These are phyloP conservation scores for Folsomia manolachei DNA, from an alignment of 2,888 invertebrate genomes.

Conservation along the genomic window DNA sequence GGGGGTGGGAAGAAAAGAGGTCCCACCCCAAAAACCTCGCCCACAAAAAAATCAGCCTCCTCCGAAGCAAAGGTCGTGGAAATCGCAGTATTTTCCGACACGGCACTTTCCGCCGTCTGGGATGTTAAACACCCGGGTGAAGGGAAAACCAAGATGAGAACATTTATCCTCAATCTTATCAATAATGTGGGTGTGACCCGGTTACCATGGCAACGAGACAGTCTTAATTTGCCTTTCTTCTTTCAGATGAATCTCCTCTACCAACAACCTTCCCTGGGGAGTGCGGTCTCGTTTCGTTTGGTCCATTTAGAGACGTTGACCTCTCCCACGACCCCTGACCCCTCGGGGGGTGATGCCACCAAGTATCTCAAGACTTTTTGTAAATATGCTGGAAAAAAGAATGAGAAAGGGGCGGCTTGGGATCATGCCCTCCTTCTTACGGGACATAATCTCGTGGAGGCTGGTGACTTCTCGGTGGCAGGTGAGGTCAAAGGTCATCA, in stretches of 20 bases:
- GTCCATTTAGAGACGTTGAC: constrained; percentile 29
- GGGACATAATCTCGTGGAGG: constrained; percentile 28
- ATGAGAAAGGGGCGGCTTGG: constrained; percentile 24
- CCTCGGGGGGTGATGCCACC: constrained; percentile 12
- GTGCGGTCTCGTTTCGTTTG: constrained; percentile 26
- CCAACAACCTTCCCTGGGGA: constrained; percentile 31
- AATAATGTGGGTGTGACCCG: constrained; percentile 32
- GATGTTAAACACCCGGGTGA: constrained; percentile 23
- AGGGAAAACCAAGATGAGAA: constrained; percentile 24
- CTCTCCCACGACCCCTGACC: constrained; percentile 12
- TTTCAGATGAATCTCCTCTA: constrained; percentile 38
- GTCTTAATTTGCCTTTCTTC: background rate
- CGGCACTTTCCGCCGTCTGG: constrained; percentile 19
- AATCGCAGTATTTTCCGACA: constrained; percentile 38
- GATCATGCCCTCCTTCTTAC: constrained; percentile 39
- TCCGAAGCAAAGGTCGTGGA: constrained; percentile 22
- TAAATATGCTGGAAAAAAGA: constrained; percentile 33
- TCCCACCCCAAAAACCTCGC: too few relatives aligned
- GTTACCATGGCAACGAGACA: too few relatives aligned
- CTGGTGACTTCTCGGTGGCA: constrained; percentile 11
- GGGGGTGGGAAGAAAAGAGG: too few relatives aligned
- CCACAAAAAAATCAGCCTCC: background rate
- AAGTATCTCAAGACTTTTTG: constrained; percentile 38
- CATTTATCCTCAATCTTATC: constrained; percentile 26
- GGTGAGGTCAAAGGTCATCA: too few relatives aligned